A percentile compares a stretch with the other conserved stretches of the same genome.
Evolutionary conservation across 2,888 invertebrate genomes (phyloP).

Genomic region (Orthosia gothica): DNA sequence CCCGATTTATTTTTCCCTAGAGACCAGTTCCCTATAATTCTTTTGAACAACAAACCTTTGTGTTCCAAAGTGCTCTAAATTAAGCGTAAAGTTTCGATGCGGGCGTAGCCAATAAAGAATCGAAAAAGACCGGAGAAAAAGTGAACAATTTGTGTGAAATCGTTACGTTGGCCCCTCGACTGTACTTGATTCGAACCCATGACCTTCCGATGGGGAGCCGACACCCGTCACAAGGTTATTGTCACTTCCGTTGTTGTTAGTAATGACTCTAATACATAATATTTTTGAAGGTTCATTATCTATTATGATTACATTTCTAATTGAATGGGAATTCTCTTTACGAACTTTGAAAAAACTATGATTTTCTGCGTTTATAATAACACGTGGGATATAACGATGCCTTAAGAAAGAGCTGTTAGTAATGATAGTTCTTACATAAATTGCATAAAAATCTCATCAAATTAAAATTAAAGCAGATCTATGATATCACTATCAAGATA

Average conservation of each 20-base stretch:
- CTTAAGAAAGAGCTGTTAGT: background rate
- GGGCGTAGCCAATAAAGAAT: conserved; percentile 42
- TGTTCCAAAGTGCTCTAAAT: conserved; percentile 29
- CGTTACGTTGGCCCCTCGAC: conserved; percentile 40
- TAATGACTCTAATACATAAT: conserved; percentile 22
- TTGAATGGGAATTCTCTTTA: background rate
- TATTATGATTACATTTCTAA: no score
- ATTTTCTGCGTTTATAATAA: background rate
- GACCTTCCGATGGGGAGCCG: conserved; percentile 53
- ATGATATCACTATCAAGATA: conserved; percentile 24
- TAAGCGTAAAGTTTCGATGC: conserved; percentile 43
- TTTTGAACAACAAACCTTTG: conserved; percentile 40
- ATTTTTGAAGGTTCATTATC: conserved; percentile 18
- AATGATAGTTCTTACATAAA: conserved; percentile 14
- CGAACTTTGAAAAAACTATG: background rate
- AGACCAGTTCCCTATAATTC: conserved; percentile 23
- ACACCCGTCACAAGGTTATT: conserved; percentile 62
- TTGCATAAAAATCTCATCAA: conserved; percentile 21
- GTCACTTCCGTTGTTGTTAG: conserved; percentile 57
- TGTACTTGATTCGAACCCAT: conserved; percentile 36
- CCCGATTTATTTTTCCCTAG: background rate
- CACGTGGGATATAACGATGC: background rate
- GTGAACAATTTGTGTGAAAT: conserved; percentile 29
- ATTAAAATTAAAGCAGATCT: conserved; percentile 12
- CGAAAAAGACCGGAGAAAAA: conserved; percentile 18